These are phyloP conservation scores for Sebastolobus altivelis DNA, from an alignment of 2,797 vertebrate species.

Conservation along the genomic window DNA sequence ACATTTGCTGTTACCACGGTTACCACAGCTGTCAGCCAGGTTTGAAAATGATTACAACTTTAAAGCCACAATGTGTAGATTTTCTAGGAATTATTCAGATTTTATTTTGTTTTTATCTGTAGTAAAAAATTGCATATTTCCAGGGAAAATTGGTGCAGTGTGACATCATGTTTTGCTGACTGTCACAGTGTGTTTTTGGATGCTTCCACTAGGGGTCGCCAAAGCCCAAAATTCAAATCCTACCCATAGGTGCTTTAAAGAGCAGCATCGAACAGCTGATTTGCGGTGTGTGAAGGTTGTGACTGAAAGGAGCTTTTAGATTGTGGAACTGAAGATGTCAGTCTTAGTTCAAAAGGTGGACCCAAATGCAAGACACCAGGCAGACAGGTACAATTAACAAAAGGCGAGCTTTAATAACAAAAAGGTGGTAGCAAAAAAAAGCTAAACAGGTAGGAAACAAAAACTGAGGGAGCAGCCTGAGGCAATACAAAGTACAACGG, in stretches of 20 bases:
- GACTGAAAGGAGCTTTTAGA: neutral
- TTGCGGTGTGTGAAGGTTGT: neutral
- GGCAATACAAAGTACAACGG: neutral
- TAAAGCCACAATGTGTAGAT: neutral
- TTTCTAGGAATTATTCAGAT: neutral
- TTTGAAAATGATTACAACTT: neutral
- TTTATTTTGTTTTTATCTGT: neutral
- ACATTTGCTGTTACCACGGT: neutral
- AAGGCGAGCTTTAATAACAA: neutral
- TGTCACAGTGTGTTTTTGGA: neutral
- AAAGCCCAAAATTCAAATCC: neutral
- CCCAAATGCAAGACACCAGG: neutral
- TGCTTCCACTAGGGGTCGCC: no score
- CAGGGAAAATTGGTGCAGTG: no score
- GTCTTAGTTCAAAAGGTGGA: neutral
- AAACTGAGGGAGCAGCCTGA: neutral
- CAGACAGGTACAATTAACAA: neutral
- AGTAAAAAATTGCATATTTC: neutral
- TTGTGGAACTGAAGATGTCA: neutral
- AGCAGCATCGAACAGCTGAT: neutral
- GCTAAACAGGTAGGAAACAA: neutral
- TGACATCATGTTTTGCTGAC: neutral
- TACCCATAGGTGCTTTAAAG: neutral
- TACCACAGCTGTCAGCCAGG: neutral
- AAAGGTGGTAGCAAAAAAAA: neutral